phyloP scores from a whole-genome alignment of 2,113 vertebrate genomes.

The Plecturocebus donacophilus region DNA sequence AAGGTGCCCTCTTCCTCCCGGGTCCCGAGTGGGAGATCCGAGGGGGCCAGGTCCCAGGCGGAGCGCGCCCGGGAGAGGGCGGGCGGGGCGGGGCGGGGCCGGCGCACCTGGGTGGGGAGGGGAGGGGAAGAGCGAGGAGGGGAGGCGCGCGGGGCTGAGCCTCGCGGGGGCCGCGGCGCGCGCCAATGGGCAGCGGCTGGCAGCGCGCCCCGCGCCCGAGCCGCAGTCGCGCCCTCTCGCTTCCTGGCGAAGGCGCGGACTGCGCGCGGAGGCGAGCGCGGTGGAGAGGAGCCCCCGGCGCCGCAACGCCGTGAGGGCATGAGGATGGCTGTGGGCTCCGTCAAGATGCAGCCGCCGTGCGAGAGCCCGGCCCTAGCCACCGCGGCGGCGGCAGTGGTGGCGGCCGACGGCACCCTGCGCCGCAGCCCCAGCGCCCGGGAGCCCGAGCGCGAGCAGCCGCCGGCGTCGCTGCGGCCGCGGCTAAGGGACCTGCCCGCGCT shows the following conservation, averaged over 20 bases:
- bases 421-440: constrained; percentile 88
- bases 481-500: constrained; percentile 94
- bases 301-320: constrained; percentile 64
- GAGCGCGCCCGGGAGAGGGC: constrained; percentile 30
- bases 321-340: constrained; percentile 84
- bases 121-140: constrained; percentile 47
- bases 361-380: constrained; percentile 87
- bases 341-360: constrained; percentile 84
- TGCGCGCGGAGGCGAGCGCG: constrained; percentile 60
- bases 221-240: constrained; percentile 75
- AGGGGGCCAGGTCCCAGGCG: neutral
- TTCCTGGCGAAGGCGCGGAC: constrained; percentile 64
- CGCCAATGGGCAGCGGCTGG: constrained; percentile 71
- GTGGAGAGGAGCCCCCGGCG: constrained; percentile 15
- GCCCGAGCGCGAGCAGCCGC: constrained; percentile 77
- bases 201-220: constrained; percentile 66
- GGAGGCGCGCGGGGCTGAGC: constrained; percentile 47
- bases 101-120: neutral
- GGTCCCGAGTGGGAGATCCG: neutral
- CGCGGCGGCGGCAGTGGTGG: constrained; percentile 70
- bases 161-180: constrained; percentile 53
- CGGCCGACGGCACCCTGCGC: constrained; percentile 82
- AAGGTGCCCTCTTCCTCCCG: neutral
- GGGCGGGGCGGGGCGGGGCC: neutral
- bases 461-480: constrained; percentile 92